Conservation (phyloP, 2,888 invertebrate species). For the Acleris cristana region DNA sequence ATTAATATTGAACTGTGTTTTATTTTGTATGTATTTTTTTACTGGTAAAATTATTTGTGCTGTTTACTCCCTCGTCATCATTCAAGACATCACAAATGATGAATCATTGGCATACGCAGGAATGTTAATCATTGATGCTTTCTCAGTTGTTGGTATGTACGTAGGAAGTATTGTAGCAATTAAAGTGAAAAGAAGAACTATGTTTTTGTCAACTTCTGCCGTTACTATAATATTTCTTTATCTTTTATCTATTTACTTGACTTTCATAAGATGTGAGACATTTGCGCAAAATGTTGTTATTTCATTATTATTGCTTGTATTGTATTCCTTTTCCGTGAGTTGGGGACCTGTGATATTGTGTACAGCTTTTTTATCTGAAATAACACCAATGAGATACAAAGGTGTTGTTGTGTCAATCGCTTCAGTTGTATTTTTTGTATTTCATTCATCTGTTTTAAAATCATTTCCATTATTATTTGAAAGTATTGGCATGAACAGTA, state of each 20-base stretch:
- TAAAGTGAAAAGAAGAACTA: constrained; percentile 13
- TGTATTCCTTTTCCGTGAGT: constrained; percentile 25
- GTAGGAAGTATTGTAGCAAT: constrained; percentile 19
- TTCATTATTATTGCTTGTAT: constrained; percentile 9
- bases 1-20: neutral
- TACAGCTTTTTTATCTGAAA: constrained; percentile 13
- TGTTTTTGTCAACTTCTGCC: constrained; percentile 18
- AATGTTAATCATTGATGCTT: constrained; percentile 25
- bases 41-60: constrained; percentile 22
- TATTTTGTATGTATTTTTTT: constrained; percentile 1
- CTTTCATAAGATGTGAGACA: neutral
- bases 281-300: neutral
- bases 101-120: constrained; percentile 11
- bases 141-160: constrained; percentile 21
- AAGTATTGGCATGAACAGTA: constrained; percentile 15
- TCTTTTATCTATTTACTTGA: constrained; percentile 6
- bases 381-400: constrained; percentile 23
- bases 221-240: constrained; percentile 23
- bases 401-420: neutral
- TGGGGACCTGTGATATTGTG: constrained; percentile 24
- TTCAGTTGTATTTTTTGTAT: neutral
- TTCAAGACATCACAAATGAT: constrained; percentile 25
- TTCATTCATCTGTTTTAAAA: constrained; percentile 2
- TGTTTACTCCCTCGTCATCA: constrained; percentile 18
- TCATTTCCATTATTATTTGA: constrained; percentile 14